A percentile compares a stretch with the other conserved stretches of the same genome.
phyloP scores from a whole-genome alignment of 2,797 vertebrate species.

The Channa striata region DNA sequence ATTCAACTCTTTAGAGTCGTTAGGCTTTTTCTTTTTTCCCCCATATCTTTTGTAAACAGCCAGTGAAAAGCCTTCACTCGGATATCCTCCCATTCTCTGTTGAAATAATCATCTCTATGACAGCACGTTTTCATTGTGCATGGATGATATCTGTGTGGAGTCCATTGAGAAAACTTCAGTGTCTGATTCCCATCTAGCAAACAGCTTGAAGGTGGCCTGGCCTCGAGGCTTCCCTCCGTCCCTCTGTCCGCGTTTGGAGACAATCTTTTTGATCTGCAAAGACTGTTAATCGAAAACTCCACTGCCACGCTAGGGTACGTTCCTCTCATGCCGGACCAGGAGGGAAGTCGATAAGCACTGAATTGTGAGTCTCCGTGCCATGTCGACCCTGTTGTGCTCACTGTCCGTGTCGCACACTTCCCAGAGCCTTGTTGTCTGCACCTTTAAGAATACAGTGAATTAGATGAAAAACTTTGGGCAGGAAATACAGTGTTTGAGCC shows the following conservation, averaged over 20 bases:
- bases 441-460: slow-evolving; percentile 52
- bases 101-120: slow-evolving; percentile 65
- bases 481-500: slow-evolving; percentile 54
- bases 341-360: slow-evolving; percentile 69
- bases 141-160: slow-evolving; percentile 36
- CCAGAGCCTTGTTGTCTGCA: slow-evolving; percentile 51
- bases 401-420: slow-evolving; percentile 57
- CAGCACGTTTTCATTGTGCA: slow-evolving; percentile 53
- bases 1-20: slow-evolving; percentile 77
- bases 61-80: slow-evolving; percentile 55
- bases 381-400: slow-evolving; percentile 62
- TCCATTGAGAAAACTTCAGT: slow-evolving; percentile 61
- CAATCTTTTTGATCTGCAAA: slow-evolving; percentile 74
- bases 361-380: slow-evolving; percentile 62
- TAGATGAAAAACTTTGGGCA: slow-evolving; percentile 52
- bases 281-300: slow-evolving; percentile 63
- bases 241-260: slow-evolving; percentile 63
- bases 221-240: slow-evolving; percentile 70
- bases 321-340: slow-evolving; percentile 65
- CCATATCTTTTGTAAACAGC: slow-evolving; percentile 61
- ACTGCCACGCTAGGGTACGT: slow-evolving; percentile 58
- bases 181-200: slow-evolving; percentile 59
- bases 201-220: slow-evolving; percentile 74
- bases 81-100: slow-evolving; percentile 51
- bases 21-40: slow-evolving; percentile 49